These are phyloP conservation scores for Trachops cirrhosus DNA, from an alignment of 2,797 vertebrate species.

Conservation along the genomic window DNA sequence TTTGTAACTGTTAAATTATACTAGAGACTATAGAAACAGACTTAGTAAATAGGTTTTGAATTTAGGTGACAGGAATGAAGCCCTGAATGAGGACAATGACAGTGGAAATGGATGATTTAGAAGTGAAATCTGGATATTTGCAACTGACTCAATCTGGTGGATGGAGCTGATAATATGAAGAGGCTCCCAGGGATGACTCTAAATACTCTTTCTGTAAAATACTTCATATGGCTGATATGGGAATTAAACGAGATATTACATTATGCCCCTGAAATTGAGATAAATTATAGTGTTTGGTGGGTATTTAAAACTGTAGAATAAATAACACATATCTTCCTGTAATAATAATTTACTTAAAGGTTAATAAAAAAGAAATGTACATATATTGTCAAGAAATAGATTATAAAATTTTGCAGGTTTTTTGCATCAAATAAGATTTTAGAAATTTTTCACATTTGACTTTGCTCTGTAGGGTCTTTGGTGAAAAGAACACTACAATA, in stretches of 20 bases:
- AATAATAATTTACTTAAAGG: not conserved
- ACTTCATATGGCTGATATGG: not conserved
- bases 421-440: not conserved
- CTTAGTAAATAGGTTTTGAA: not conserved
- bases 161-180: not conserved
- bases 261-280: not conserved
- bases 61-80: not conserved
- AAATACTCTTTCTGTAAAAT: not conserved
- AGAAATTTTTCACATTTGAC: not conserved
- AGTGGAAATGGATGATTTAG: not conserved
- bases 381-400: not conserved
- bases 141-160: not conserved
- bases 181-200: not conserved
- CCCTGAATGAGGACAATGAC: not conserved
- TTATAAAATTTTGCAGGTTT: not conserved
- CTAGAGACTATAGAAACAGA: not conserved
- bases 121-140: not conserved
- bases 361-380: not conserved
- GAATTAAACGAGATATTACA: not conserved
- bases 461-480: not conserved
- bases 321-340: not conserved
- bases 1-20: conserved; percentile 26
- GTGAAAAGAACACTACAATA: not conserved
- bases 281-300: not conserved
- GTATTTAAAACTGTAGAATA: not conserved